Base-by-base conservation (phyloP, 2,113 vertebrate genomes). In the Cyprinus carpio region DNA sequence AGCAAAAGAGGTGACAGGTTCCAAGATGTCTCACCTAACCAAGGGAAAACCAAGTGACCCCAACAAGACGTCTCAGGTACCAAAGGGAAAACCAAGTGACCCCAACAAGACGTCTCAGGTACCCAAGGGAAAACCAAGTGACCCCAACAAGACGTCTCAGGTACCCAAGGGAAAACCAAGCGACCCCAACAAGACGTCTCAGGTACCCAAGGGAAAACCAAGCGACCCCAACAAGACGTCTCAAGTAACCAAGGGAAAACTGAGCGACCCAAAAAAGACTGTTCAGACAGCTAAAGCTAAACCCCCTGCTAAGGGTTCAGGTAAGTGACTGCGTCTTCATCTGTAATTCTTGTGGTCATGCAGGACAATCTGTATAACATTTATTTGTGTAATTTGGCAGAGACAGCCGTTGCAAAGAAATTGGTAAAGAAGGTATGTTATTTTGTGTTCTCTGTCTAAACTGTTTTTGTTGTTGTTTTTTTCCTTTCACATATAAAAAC, bases 371-470 rank as follows among this genome's bases (percentile, higher is more conserved):
- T 31, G 7, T 27, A 9, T 85, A 25, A 67, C 9, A 43, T 25
- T 74, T 56, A 4, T 76, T 46, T 81, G 31, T 78, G 23, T 31
- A 4, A 13, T 84, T 20, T 9, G 77, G 71, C 72, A 85, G 86
- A 82, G 3, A 56, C 83, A 6, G 31, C 49, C 20, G 65, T 74
- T 85, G 54, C 80, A 54, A 90, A 88, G 76, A 90, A 84, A n/a
- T 4, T 83, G 27, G 6, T 85, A 9, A 91, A 87, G 54, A 88
- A 85, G 90, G 89, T 89, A 91, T 60, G 75, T 7, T 12, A 23
- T 29, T 75, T 87, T 64, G 31, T 25, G 18, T 67, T 69, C 18
- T 6, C 18, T 12, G 9, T 51, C 12, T 29, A 20, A 49, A 75
- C 25, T 16, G 40, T 75, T 8, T 29, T n/a, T n/a, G n/a, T n/a